phyloP scores from a whole-genome alignment of 1,140 invertebrate species.

The Forficula auricularia region DNA sequence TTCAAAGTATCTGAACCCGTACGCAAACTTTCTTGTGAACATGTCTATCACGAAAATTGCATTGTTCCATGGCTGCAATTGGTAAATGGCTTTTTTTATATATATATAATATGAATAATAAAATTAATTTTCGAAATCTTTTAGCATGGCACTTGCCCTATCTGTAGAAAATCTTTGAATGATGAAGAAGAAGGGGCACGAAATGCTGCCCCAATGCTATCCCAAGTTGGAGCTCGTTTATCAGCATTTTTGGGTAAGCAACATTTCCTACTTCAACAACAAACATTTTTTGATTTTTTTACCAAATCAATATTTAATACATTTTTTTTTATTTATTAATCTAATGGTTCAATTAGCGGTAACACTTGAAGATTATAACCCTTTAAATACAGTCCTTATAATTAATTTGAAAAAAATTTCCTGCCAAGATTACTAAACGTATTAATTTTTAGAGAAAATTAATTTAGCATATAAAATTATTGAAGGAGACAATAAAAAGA shows the following conservation, averaged over 20 bases:
- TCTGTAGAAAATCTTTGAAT: slow-evolving; percentile 67
- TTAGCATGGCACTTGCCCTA: slow-evolving; percentile 83
- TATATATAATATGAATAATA: neutral
- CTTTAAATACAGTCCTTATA: too few species aligned
- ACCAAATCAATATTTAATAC: too few species aligned
- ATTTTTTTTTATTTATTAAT: too few species aligned
- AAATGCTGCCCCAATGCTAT: slow-evolving; percentile 10
- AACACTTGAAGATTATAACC: too few species aligned
- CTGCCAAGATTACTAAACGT: too few species aligned
- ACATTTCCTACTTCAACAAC: slow-evolving; percentile 10
- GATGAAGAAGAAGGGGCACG: slow-evolving; percentile 30
- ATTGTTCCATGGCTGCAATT: slow-evolving; percentile 90
- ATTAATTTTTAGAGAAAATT: too few species aligned
- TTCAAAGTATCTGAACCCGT: slow-evolving; percentile 70
- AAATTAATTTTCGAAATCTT: slow-evolving; percentile 18
- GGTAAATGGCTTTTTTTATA: slow-evolving; percentile 32
- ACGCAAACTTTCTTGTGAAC: slow-evolving; percentile 71
- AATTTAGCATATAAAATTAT: too few species aligned
- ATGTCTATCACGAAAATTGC: slow-evolving; percentile 82
- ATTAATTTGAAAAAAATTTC: too few species aligned
- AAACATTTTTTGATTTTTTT: too few species aligned
- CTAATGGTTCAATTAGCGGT: too few species aligned
- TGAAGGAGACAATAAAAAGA: too few species aligned
- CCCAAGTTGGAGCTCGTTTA: slow-evolving; percentile 26
- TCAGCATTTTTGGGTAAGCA: slow-evolving; percentile 29